Base-by-base conservation (phyloP, 1,140 invertebrate genomes). In the Anoplolepis gracilipes region DNA sequence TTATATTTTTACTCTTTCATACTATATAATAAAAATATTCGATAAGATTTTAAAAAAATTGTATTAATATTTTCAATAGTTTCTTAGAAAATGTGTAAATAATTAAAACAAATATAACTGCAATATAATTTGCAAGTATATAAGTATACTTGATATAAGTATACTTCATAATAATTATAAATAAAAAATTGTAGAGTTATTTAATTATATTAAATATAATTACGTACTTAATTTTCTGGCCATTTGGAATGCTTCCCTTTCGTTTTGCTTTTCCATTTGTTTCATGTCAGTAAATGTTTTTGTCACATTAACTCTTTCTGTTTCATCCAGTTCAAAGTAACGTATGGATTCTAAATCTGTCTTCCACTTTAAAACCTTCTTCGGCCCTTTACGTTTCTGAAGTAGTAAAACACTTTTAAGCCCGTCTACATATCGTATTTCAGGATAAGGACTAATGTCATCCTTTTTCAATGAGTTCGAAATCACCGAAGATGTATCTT, bases 291-390 rank as follows among this genome's bases (percentile, higher is more conserved):
- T 97, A 94, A 99, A 99, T 39, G 97, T 97, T 93, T 98, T 97
- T 0, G 98, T 98, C 0, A 99, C 98, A 95, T 99, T 99, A 0
- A 99, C 98, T 92, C 98, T 96, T 95, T 99, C 98, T 4, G 97
- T 99, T 95, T 99, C 98, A 94, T 99, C 98, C 59, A 99, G 93
- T 93, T 99, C 98, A 94, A 99, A 99, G 92, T 97, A 98, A 89
- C 97, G 96, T 59, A 98, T 96, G 86, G 98, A 96, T 91, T 97
- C 97, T 22, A 99, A 94, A 72, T 98, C 97, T 10, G 96, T 96
- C 91, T 97, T 97, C 98, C 98, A 99, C 81, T 95, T 96, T 2
- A 99, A 97, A 87, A 95, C 96, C 93, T 98, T 98, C 91, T 98
- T 98, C 0, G 97, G 96, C 2, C 97, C 97, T 93, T 96, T 97